phyloP scores from a whole-genome alignment of 2,113 vertebrate species.

The Pluvialis apricaria region DNA sequence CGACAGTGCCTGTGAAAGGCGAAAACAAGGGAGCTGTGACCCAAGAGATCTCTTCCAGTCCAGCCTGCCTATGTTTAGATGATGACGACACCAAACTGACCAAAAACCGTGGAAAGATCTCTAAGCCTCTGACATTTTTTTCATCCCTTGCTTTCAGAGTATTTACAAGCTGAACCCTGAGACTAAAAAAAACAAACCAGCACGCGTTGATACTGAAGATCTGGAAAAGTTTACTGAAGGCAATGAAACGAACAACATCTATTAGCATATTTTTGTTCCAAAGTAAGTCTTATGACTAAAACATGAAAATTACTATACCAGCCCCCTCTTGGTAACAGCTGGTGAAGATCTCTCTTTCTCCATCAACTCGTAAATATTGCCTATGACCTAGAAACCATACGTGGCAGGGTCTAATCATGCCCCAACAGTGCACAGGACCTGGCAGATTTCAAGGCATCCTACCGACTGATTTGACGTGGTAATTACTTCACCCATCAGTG shows the following conservation, averaged over 20 bases:
- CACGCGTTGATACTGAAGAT: not conserved
- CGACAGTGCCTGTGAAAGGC: not conserved
- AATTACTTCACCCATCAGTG: not conserved
- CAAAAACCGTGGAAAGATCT: not conserved
- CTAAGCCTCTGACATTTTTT: not conserved
- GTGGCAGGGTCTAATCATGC: not conserved
- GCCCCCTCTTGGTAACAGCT: not conserved
- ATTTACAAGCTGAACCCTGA: not conserved
- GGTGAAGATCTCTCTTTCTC: not conserved
- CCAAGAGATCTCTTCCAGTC: not conserved
- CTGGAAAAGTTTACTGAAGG: not conserved
- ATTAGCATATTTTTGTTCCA: not conserved
- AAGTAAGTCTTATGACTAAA: not conserved
- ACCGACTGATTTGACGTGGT: not conserved
- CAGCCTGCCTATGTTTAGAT: slow-evolving; percentile 12
- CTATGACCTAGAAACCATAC: not conserved
- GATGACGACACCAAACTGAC: slow-evolving; percentile 4
- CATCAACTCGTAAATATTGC: not conserved
- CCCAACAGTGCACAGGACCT: not conserved
- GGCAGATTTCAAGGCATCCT: slow-evolving; percentile 2
- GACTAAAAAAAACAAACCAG: not conserved
- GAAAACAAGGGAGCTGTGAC: slow-evolving; percentile 31
- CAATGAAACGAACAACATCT: not conserved
- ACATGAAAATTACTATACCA: not conserved
- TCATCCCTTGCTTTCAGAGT: not conserved